Percentiles rank a stretch among this genome's conserved stretches.
Evolutionary conservation across 2,797 vertebrate genomes (phyloP).

Genomic region (Ataeniobius toweri): DNA sequence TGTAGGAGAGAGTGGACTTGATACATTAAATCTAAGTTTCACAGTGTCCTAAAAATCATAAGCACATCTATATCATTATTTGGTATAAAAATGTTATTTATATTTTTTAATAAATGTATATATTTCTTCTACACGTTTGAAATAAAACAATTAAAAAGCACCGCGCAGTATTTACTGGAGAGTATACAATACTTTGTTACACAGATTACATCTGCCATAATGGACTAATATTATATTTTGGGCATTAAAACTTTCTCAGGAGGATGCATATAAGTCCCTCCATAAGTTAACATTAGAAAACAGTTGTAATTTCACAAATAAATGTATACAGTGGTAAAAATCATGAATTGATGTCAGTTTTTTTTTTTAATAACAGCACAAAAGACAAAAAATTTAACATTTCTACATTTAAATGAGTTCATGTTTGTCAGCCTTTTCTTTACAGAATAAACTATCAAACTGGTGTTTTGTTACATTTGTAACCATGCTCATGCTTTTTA

Average conservation of each 20-base stretch:
- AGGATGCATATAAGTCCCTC: not conserved
- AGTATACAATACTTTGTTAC: not conserved
- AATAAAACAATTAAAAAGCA: too few relatives aligned
- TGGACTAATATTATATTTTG: not conserved
- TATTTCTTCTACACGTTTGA: too few relatives aligned
- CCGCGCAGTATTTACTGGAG: not conserved
- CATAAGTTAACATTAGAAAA: not conserved
- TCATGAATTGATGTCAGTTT: not conserved
- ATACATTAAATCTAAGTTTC: too few relatives aligned
- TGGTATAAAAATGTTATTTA: too few relatives aligned
- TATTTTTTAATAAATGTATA: too few relatives aligned
- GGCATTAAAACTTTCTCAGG: not conserved
- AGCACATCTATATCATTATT: too few relatives aligned
- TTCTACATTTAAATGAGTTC: conserved; percentile 46
- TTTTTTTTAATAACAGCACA: conserved; percentile 48
- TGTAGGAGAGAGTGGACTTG: too few relatives aligned
- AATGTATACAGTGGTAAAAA: not conserved
- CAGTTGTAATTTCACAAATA: not conserved
- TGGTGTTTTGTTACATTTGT: conserved; percentile 5
- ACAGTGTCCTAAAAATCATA: too few relatives aligned
- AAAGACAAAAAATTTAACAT: conserved; percentile 40
- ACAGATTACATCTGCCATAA: not conserved
- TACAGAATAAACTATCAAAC: conserved; percentile 17
- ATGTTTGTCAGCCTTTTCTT: conserved; percentile 25
- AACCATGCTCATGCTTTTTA: conserved; percentile 14